Evolutionary conservation across 2,113 vertebrate species (phyloP).

Genomic region (Ammospiza caudacuta): DNA sequence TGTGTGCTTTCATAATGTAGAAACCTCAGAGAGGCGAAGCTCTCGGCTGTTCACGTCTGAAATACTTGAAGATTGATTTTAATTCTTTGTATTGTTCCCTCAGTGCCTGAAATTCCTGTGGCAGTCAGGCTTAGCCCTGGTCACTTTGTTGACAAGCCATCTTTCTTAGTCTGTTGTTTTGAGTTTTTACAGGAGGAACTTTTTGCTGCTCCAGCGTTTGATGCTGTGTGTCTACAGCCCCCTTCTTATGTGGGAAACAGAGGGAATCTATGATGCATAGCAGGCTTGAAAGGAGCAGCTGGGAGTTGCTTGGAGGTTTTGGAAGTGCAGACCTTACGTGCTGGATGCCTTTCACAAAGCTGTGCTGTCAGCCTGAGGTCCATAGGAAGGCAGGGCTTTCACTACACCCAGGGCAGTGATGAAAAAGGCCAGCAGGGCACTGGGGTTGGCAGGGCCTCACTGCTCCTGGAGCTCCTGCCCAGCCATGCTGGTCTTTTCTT

Average conservation of each 20-base stretch:
- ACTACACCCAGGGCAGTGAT: accelerated
- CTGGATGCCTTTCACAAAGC: not conserved
- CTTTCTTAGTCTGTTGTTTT: not conserved
- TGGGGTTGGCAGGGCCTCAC: accelerated
- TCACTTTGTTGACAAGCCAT: not conserved
- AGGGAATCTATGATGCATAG: not conserved
- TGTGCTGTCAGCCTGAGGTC: not conserved
- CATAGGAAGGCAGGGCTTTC: not conserved
- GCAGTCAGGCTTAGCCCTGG: not conserved
- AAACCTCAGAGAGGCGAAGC: not conserved
- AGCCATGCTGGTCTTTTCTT: not conserved
- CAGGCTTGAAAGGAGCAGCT: not conserved
- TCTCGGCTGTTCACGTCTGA: not conserved
- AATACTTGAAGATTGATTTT: not conserved
- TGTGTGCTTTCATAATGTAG: not conserved
- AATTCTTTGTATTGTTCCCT: not conserved
- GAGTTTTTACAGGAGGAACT: not conserved
- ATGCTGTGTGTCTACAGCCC: not conserved
- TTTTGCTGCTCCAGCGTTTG: not conserved
- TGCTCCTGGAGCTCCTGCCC: not conserved
- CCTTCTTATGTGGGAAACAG: not conserved
- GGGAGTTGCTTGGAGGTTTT: not conserved
- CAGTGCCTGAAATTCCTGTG: not conserved
- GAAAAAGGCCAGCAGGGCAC: not conserved
- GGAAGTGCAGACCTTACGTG: not conserved